Evolutionary conservation across 2,888 invertebrate species (phyloP).

Genomic region (Agonopterix alstromeriana): DNA sequence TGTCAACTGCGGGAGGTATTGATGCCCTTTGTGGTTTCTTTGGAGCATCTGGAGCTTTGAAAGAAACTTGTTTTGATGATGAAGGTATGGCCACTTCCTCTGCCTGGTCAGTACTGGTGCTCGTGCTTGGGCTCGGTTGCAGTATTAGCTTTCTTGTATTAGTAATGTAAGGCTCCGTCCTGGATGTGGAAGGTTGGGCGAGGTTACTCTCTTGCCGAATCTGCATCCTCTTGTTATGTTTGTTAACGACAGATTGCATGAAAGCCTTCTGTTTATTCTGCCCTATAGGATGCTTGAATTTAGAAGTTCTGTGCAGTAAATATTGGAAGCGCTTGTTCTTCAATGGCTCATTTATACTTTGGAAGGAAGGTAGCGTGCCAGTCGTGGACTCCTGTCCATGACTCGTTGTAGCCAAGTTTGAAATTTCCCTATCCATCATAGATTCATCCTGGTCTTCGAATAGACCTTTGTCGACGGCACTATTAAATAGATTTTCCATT

Average conservation of each 20-base stretch:
- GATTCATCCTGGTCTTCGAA: constrained; percentile 67
- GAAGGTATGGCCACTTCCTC: constrained; percentile 52
- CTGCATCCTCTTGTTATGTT: constrained; percentile 69
- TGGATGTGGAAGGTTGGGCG: constrained; percentile 62
- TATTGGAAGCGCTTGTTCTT: constrained; percentile 72
- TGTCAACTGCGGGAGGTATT: constrained; percentile 74
- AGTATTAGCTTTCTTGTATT: constrained; percentile 53
- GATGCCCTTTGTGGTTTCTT: constrained; percentile 52
- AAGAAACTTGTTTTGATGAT: constrained; percentile 53
- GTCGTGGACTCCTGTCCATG: constrained; percentile 58
- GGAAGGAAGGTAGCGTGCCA: constrained; percentile 60
- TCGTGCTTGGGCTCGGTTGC: constrained; percentile 30
- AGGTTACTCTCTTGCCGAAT: constrained; percentile 43
- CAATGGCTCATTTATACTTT: constrained; percentile 64
- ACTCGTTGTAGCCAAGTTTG: constrained; percentile 67
- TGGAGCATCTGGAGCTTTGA: constrained; percentile 54
- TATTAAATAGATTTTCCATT: constrained; percentile 70
- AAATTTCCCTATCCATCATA: constrained; percentile 70
- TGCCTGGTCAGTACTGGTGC: constrained; percentile 35
- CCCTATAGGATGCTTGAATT: constrained; percentile 67
- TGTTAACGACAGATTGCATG: constrained; percentile 70
- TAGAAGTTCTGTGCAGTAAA: constrained; percentile 69
- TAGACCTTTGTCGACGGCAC: constrained; percentile 66
- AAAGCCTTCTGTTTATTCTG: constrained; percentile 71
- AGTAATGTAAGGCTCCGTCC: constrained; percentile 54